A percentile compares a stretch with the other conserved stretches of the same genome.
Conservation (phyloP, 2,888 invertebrate genomes). For the Caenorhabditis afra region DNA sequence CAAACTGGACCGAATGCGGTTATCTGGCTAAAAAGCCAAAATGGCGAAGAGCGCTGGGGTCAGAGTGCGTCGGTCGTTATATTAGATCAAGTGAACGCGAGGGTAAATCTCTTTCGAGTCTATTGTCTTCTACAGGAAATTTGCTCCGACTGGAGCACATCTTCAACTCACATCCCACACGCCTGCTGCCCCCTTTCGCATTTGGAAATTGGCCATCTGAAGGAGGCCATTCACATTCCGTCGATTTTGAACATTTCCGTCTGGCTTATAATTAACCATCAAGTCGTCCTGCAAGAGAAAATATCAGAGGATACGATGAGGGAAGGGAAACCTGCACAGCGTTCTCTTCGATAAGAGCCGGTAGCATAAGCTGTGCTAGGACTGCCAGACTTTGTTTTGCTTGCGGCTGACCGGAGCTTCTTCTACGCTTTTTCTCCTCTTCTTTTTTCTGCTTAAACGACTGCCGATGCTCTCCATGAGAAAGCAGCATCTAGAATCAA, state of each 20-base stretch:
- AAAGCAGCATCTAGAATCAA: slow-evolving; percentile 41
- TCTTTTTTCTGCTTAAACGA: slow-evolving; percentile 53
- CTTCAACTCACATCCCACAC: slow-evolving; percentile 67
- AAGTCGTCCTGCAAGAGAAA: slow-evolving; percentile 23
- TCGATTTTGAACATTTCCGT: slow-evolving; percentile 25
- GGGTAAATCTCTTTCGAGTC: slow-evolving; percentile 14
- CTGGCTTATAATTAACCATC: slow-evolving; percentile 9
- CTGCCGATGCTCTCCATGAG: slow-evolving; percentile 51
- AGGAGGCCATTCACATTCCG: slow-evolving; percentile 57
- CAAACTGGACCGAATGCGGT: not conserved
- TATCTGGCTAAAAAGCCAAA: not conserved
- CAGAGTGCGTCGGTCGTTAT: slow-evolving; percentile 9
- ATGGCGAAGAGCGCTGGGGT: not conserved
- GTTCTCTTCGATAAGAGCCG: slow-evolving; percentile 63
- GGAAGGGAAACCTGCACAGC: slow-evolving; percentile 21
- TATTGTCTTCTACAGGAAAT: slow-evolving; percentile 20
- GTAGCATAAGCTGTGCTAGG: slow-evolving; percentile 66
- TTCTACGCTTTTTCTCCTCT: slow-evolving; percentile 21
- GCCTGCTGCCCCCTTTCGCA: slow-evolving; percentile 63
- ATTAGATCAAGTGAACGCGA: slow-evolving; percentile 48
- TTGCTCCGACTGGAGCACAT: slow-evolving; percentile 13
- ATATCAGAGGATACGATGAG: not conserved
- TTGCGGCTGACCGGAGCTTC: slow-evolving; percentile 34
- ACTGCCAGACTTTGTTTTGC: slow-evolving; percentile 62
- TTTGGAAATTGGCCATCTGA: slow-evolving; percentile 61